phyloP scores from a whole-genome alignment of 2,113 vertebrate genomes.

The Datnioides undecimradiatus region DNA sequence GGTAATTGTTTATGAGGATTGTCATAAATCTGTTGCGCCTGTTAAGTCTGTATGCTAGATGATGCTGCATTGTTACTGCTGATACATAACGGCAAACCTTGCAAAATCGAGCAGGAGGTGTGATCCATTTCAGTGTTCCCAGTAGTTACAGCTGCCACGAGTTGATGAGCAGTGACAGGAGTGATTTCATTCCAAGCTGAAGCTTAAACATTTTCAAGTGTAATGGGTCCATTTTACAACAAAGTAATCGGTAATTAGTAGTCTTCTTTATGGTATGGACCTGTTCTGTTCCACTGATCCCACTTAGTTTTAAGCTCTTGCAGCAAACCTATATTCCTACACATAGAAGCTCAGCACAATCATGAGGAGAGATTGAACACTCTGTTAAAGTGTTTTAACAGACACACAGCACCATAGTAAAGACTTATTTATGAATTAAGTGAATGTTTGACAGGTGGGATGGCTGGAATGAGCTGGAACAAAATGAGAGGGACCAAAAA shows the following conservation, averaged over 20 bases:
- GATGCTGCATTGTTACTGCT: neutral
- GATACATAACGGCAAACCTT: neutral
- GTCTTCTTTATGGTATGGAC: neutral
- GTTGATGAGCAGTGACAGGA: neutral
- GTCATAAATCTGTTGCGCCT: neutral
- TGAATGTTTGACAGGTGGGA: slow-evolving; percentile 38
- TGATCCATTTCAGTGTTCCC: neutral
- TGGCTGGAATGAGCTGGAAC: slow-evolving; percentile 42
- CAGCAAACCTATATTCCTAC: neutral
- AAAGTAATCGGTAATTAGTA: neutral
- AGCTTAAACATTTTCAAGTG: neutral
- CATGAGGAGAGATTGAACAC: neutral
- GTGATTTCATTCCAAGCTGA: neutral
- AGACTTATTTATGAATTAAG: slow-evolving; percentile 42
- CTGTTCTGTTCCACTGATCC: neutral
- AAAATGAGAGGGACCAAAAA: slow-evolving; percentile 23
- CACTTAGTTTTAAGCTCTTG: neutral
- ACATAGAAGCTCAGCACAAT: neutral
- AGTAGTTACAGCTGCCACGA: neutral
- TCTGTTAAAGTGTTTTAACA: neutral
- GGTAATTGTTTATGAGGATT: neutral
- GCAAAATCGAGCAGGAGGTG: neutral
- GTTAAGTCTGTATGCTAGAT: neutral
- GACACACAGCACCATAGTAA: neutral
- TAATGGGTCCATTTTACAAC: neutral